phyloP scores from a whole-genome alignment of 2,113 vertebrate species.

The Telmatochromis sp. region DNA sequence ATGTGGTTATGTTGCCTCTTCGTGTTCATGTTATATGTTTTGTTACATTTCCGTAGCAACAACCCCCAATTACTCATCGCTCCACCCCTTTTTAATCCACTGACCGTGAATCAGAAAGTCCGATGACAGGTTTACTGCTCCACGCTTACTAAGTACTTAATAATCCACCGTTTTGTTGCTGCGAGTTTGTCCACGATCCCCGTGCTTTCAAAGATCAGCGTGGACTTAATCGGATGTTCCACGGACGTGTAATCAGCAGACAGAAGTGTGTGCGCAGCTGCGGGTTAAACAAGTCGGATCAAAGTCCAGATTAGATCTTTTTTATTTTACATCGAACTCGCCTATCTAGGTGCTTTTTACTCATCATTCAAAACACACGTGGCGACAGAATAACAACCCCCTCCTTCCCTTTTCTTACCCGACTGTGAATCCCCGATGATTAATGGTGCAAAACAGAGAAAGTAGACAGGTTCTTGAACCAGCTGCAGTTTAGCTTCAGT shows the following conservation, averaged over 20 bases:
- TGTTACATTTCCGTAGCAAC: background rate
- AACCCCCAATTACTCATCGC: background rate
- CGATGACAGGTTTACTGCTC: background rate
- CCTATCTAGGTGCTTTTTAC: background rate
- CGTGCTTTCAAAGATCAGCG: background rate
- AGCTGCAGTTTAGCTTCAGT: background rate
- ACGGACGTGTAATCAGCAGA: background rate
- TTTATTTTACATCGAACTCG: background rate
- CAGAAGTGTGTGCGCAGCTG: background rate
- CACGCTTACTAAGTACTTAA: background rate
- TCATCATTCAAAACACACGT: background rate
- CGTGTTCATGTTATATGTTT: background rate
- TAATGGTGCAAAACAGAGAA: background rate
- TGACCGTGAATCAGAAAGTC: background rate
- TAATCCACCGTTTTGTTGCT: background rate
- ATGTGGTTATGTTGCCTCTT: background rate
- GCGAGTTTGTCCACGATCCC: background rate
- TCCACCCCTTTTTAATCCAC: background rate
- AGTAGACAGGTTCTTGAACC: background rate
- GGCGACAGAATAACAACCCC: background rate
- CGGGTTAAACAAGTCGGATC: background rate
- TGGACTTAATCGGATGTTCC: background rate
- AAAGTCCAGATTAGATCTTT: slow-evolving; percentile 27
- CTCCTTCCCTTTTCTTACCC: background rate
- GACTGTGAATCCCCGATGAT: background rate